Evolutionary conservation across 2,797 vertebrate genomes (phyloP).

Genomic region (Geotrypetes seraphini): DNA sequence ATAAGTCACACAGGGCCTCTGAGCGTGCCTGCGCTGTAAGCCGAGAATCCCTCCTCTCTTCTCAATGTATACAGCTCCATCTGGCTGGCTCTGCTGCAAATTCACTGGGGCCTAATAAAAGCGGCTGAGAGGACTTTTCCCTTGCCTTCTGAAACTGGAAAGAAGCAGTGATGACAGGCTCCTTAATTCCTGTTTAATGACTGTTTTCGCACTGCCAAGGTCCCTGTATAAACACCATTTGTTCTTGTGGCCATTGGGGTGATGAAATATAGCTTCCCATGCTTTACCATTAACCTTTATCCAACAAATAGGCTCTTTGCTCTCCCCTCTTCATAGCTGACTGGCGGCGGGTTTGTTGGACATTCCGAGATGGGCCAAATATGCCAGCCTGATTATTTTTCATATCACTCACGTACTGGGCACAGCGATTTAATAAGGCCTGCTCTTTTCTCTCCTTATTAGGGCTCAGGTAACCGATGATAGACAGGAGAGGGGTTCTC

Average conservation of each 20-base stretch:
- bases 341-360: constrained; percentile 19
- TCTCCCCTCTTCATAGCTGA: constrained; percentile 22
- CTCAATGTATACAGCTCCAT: constrained; percentile 30
- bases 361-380: constrained; percentile 3
- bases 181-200: constrained; percentile 76
- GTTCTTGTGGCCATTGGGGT: constrained; percentile 57
- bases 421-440: too few species aligned
- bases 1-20: too few species aligned
- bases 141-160: constrained; percentile 52
- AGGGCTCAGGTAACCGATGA: constrained; percentile 4
- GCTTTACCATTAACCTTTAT: constrained; percentile 71
- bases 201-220: constrained; percentile 73
- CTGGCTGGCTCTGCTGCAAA: constrained; percentile 43
- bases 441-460: too few species aligned
- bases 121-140: constrained; percentile 30
- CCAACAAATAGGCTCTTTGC: constrained; percentile 33
- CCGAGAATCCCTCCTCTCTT: constrained; percentile 8
- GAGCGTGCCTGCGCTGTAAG: constrained; percentile 14
- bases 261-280: constrained; percentile 64
- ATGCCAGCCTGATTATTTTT: too few species aligned
- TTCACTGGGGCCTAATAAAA: constrained; percentile 59
- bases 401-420: too few species aligned
- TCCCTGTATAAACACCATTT: constrained; percentile 70
- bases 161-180: constrained; percentile 63
- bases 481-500: constrained; percentile 5